These are phyloP conservation scores for Esox niger DNA, from an alignment of 2,113 vertebrate genomes.

Conservation along the genomic window DNA sequence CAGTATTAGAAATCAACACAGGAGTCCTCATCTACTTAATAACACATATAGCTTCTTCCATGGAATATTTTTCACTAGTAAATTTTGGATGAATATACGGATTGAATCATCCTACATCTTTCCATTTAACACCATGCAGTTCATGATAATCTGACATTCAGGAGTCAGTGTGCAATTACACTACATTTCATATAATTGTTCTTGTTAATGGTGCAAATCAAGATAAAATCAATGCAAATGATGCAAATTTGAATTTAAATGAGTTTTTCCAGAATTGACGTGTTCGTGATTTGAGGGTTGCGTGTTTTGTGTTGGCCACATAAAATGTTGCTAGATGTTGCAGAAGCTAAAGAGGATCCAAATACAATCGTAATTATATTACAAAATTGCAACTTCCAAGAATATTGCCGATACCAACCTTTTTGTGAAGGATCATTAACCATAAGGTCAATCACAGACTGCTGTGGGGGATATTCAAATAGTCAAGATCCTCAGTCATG, in stretches of 20 bases:
- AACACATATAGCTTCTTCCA: too few relatives aligned
- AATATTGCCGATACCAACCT: neutral
- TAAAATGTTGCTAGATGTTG: too few relatives aligned
- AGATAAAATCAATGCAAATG: too few relatives aligned
- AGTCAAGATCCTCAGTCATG: slow-evolving; percentile 22
- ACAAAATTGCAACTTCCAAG: neutral
- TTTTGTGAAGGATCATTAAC: slow-evolving; percentile 7
- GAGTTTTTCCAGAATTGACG: too few relatives aligned
- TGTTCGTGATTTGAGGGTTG: too few relatives aligned
- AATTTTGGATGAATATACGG: neutral
- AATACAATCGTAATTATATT: too few relatives aligned
- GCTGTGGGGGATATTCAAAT: slow-evolving; percentile 43
- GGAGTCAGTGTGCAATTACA: too few relatives aligned
- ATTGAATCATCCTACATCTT: neutral
- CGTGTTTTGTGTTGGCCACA: too few relatives aligned
- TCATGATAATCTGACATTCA: too few relatives aligned
- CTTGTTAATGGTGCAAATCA: neutral
- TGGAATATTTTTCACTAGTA: neutral
- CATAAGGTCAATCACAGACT: slow-evolving; percentile 32
- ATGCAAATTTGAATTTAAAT: too few relatives aligned
- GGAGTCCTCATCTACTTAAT: neutral
- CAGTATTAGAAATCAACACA: neutral
- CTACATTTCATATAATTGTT: too few relatives aligned
- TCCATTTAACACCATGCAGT: neutral
- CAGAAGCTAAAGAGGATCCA: too few relatives aligned